Evolutionary conservation across 2,888 invertebrate species (phyloP).

Genomic region (Lutraria lutraria): DNA sequence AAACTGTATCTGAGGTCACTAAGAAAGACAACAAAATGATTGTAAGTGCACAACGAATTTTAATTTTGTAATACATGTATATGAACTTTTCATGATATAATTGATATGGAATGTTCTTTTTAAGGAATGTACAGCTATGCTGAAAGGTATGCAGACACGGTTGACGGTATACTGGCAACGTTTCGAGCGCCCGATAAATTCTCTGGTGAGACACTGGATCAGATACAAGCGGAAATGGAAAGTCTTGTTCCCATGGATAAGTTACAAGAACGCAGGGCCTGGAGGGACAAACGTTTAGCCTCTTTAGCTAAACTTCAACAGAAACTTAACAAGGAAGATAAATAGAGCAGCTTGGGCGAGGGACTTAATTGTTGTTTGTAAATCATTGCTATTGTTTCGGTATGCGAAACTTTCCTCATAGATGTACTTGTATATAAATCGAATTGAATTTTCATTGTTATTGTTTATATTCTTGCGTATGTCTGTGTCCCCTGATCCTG

Average conservation of each 20-base stretch:
- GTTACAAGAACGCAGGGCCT: constrained; percentile 78
- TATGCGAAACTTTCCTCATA: too few species aligned
- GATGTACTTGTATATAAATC: too few species aligned
- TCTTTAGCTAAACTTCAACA: constrained; percentile 84
- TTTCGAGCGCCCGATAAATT: constrained; percentile 77
- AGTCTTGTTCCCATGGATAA: constrained; percentile 78
- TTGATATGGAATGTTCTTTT: not conserved
- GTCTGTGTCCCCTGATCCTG: too few species aligned
- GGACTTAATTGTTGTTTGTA: too few species aligned
- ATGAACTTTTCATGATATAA: too few species aligned
- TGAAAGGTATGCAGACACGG: constrained; percentile 81
- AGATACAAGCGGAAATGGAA: constrained; percentile 73
- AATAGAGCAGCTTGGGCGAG: not conserved
- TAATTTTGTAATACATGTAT: too few species aligned
- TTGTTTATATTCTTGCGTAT: too few species aligned
- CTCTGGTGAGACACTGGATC: constrained; percentile 71
- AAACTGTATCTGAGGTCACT: too few species aligned
- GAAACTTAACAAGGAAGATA: constrained; percentile 68
- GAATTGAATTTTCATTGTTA: too few species aligned
- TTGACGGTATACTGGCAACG: constrained; percentile 74
- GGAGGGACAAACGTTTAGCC: constrained; percentile 84
- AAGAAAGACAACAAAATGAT: too few species aligned
- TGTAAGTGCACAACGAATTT: too few species aligned
- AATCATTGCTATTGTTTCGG: too few species aligned
- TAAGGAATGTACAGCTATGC: constrained; percentile 80